A percentile compares a stretch with the other conserved stretches of the same genome.
These are phyloP conservation scores for Heterotilapia buettikoferi DNA, from an alignment of 2,113 vertebrate genomes.

Conservation along the genomic window DNA sequence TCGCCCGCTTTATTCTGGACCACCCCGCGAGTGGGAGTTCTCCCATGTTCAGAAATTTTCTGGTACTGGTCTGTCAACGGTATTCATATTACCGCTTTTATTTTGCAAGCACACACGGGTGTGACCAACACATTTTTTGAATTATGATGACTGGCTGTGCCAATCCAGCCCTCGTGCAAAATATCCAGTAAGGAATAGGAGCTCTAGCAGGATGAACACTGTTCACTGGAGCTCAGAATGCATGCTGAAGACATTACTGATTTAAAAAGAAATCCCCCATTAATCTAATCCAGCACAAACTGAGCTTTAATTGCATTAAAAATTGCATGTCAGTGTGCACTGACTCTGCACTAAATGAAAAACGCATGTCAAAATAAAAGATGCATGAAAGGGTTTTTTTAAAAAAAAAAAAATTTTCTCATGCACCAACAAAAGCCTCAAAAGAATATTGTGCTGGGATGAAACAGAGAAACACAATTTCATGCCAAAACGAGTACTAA, in stretches of 20 bases:
- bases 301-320: constrained; percentile 30
- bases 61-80: background rate
- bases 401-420: background rate
- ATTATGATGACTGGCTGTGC: background rate
- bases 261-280: constrained; percentile 22
- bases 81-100: background rate
- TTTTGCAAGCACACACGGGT: background rate
- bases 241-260: constrained; percentile 34
- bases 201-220: constrained; percentile 1
- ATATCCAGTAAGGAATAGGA: background rate
- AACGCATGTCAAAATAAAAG: background rate
- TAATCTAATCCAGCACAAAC: constrained; percentile 11
- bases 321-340: background rate
- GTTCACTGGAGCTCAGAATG: constrained; percentile 10
- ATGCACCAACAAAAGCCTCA: background rate
- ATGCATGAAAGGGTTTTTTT: background rate
- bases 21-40: background rate
- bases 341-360: constrained; percentile 6
- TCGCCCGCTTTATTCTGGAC: background rate
- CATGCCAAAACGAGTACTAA: background rate
- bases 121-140: background rate
- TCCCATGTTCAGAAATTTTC: background rate
- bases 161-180: background rate
- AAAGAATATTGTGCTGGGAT: background rate
- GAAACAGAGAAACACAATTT: background rate